phyloP scores from a whole-genome alignment of 2,797 vertebrate species.

The Cichlasoma orientale region DNA sequence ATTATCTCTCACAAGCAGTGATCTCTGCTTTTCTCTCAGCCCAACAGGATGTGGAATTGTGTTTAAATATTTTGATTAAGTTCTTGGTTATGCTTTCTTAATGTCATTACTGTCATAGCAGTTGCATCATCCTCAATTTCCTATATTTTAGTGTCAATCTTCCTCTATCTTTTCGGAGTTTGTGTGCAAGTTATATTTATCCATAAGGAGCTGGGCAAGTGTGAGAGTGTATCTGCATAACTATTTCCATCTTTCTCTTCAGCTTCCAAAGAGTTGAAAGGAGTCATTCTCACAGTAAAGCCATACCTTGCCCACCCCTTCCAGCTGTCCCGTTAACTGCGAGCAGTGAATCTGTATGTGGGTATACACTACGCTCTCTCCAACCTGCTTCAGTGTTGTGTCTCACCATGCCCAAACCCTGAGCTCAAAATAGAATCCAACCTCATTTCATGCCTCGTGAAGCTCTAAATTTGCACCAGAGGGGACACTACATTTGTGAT shows the following conservation, averaged over 20 bases:
- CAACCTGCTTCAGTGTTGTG: slow-evolving; percentile 45
- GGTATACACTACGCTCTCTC: slow-evolving; percentile 2
- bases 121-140: neutral
- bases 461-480: slow-evolving; percentile 70
- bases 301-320: slow-evolving; percentile 29
- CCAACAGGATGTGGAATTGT: no score
- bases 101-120: neutral
- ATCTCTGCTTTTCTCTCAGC: no score
- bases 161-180: neutral
- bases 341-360: slow-evolving; percentile 17
- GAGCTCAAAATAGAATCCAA: slow-evolving; percentile 69
- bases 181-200: neutral
- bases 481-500: slow-evolving; percentile 55
- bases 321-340: slow-evolving; percentile 45
- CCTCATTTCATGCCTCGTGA: slow-evolving; percentile 71
- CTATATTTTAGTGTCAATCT: neutral
- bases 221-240: neutral
- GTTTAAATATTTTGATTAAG: no score
- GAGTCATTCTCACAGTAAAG: slow-evolving; percentile 18
- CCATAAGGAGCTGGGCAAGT: neutral
- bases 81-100: no score
- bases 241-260: slow-evolving; percentile 5
- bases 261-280: slow-evolving; percentile 38
- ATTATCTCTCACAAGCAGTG: no score
- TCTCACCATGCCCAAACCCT: slow-evolving; percentile 45